phyloP scores from a whole-genome alignment of 2,797 vertebrate genomes.

The Crypturellus tataupa region DNA sequence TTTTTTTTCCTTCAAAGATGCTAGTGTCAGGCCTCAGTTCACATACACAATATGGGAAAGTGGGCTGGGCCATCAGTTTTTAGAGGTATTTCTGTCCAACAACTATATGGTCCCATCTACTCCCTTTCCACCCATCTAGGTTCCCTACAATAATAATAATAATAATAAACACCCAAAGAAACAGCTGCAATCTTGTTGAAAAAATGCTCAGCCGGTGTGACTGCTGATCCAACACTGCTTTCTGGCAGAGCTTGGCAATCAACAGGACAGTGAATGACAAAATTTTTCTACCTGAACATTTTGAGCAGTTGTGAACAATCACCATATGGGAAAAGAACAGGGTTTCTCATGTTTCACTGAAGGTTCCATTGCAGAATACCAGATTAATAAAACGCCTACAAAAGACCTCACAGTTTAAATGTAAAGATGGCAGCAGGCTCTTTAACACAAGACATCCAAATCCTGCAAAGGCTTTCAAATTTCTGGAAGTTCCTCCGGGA shows the following conservation, averaged over 20 bases:
- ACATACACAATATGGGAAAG: background rate
- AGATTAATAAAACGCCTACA: background rate
- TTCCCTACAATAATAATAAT: background rate
- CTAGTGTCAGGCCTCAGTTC: background rate
- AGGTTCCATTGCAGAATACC: background rate
- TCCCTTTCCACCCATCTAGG: background rate
- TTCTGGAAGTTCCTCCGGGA: constrained; percentile 32
- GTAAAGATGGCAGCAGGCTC: background rate
- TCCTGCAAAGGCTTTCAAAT: constrained; percentile 15
- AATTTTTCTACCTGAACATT: fast-evolving
- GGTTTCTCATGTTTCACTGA: background rate
- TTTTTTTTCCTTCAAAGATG: background rate
- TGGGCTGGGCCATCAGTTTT: background rate
- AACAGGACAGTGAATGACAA: background rate
- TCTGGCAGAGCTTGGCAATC: background rate
- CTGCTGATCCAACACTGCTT: background rate
- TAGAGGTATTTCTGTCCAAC: background rate
- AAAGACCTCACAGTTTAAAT: constrained; percentile 4
- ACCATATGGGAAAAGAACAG: background rate
- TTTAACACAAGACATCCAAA: background rate
- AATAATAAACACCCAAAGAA: background rate
- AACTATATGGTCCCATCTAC: background rate
- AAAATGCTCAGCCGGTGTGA: background rate
- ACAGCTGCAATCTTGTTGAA: background rate
- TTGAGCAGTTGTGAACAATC: background rate